Evolutionary conservation across 2,797 vertebrate genomes (phyloP).

Genomic region (Oryzias dopingdopingensis): DNA sequence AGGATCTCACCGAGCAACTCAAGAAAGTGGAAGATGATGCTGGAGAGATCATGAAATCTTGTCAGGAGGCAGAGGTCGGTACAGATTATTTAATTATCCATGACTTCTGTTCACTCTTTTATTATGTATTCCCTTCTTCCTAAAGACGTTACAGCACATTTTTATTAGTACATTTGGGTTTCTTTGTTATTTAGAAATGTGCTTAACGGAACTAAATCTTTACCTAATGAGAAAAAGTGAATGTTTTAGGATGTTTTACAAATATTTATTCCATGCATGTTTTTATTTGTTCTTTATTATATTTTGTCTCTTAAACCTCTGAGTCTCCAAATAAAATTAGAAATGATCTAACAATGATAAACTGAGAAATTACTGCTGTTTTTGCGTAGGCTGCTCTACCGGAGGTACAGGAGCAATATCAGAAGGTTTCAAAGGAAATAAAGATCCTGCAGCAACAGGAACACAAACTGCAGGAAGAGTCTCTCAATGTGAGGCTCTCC

Average conservation of each 20-base stretch:
- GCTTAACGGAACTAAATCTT: neutral
- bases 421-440: slow-evolving; percentile 80
- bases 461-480: slow-evolving; percentile 86
- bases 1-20: slow-evolving; percentile 79
- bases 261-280: no score
- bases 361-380: neutral
- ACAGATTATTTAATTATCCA: neutral
- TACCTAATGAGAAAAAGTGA: no score
- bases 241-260: no score
- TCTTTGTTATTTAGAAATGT: neutral
- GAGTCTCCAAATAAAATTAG: no score
- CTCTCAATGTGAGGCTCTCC: slow-evolving; percentile 87
- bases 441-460: slow-evolving; percentile 85
- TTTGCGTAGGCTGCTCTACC: slow-evolving; percentile 80
- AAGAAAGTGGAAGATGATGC: slow-evolving; percentile 87
- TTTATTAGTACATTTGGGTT: neutral
- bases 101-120: neutral
- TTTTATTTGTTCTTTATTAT: no score
- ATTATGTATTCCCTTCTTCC: neutral
- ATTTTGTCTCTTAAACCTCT: no score
- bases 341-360: neutral
- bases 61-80: slow-evolving; percentile 86
- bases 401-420: slow-evolving; percentile 83
- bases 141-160: neutral
- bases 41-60: slow-evolving; percentile 80